Evolutionary conservation across 2,888 invertebrate species (phyloP), one percentile per base, ranked within the genome.

Genomic region (Nudaria mundana): DNA sequence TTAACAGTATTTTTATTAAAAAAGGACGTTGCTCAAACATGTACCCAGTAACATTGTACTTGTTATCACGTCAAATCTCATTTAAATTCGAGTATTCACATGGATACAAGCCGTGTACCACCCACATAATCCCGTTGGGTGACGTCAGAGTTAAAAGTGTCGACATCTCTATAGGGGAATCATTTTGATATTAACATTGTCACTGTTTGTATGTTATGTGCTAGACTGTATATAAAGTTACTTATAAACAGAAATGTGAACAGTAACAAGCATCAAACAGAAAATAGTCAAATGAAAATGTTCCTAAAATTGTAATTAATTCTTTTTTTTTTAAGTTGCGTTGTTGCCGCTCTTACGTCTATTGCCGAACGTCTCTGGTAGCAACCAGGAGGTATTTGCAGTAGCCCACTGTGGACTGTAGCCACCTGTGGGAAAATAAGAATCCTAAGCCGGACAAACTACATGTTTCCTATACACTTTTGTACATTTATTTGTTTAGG

Each of bases 61-160:
- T 37, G 40, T 48, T 49, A 54, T 61, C 44, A 29, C 43, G 40
- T 48, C 44, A 44, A 45, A 55, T 59, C 59, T 52, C 52, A 62
- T 59, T 61, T 59, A 43, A 44, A 59, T 55, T 56, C 47, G 44
- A 49, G 52, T 47, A 48, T 61, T 56, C 47, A 58, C 52, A 52
- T 56, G 53, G 40, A 29, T 47, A 61, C 46, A 43, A 50, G 48
- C 25, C 30, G 20, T 31, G 39, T 20, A 23, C 30, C 38, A 26
- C 29, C 29, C 14, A 12, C 38, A 39, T 52, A 39, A 46, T 37
- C 37, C 42, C 31, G 30, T 23, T 14, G 35, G 38, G 33, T 43
- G 42, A 34, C 40, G 37, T 25, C 16, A 31, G 52, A 54, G 49
- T 57, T 54, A 57, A 40, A 44, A 29, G 40, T 32, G 24, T 25